These are phyloP conservation scores for Gambelia wislizenii DNA, from an alignment of 2,797 vertebrate species.

Conservation along the genomic window DNA sequence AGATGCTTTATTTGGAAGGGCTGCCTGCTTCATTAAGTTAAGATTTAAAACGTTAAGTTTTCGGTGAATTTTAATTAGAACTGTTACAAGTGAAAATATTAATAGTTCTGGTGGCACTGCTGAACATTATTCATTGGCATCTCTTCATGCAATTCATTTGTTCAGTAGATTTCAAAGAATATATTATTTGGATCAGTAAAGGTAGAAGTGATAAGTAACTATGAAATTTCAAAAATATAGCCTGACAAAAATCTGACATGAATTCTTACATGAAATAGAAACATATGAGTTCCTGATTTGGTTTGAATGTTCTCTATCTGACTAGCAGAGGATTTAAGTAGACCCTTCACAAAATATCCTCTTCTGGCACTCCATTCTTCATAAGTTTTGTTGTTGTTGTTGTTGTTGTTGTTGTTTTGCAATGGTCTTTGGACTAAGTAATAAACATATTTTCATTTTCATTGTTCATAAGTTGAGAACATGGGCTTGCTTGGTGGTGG, in stretches of 20 bases:
- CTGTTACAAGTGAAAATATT: slow-evolving; percentile 2
- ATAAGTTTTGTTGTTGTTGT: no score
- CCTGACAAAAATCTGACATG: background rate
- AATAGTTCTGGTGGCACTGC: background rate
- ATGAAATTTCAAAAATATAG: background rate
- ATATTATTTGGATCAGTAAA: background rate
- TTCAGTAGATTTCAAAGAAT: background rate
- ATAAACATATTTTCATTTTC: no score
- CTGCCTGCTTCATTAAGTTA: background rate
- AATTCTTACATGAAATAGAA: background rate
- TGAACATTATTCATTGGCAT: background rate
- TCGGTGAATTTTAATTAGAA: background rate
- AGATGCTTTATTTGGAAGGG: background rate
- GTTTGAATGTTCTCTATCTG: background rate
- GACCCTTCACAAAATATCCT: background rate
- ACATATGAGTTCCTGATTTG: background rate
- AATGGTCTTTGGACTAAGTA: no score
- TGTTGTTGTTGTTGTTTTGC: no score
- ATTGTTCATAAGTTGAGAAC: no score
- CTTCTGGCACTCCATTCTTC: no score
- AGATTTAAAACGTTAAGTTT: background rate
- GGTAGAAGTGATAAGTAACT: background rate
- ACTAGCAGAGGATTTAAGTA: background rate
- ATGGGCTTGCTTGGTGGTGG: background rate
- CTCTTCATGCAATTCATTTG: background rate